Percentiles rank a stretch among this genome's conserved stretches.
phyloP scores from a whole-genome alignment of 1,140 invertebrate genomes.

The Apis dorsata region DNA sequence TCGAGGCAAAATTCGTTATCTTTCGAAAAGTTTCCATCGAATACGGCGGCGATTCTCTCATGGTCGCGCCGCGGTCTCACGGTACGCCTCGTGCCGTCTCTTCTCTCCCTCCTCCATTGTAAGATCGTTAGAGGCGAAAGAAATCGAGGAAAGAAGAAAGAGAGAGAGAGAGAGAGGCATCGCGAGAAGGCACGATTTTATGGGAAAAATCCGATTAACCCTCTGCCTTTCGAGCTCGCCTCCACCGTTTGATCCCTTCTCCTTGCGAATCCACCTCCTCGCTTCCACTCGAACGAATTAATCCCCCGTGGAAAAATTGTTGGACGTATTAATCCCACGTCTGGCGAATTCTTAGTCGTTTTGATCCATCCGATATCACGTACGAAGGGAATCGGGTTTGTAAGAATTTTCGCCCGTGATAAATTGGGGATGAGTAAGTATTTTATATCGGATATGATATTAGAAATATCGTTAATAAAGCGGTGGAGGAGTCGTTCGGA shows the following conservation, averaged over 20 bases:
- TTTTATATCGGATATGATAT: no score
- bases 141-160: slow-evolving; percentile 31
- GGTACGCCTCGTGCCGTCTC: background rate
- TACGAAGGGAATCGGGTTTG: background rate
- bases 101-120: slow-evolving; percentile 42
- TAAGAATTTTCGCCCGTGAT: no score
- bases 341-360: slow-evolving; percentile 11
- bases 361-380: background rate
- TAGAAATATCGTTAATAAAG: no score
- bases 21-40: slow-evolving; percentile 42
- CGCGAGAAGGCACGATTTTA: slow-evolving; percentile 59
- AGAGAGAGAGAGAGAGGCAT: background rate
- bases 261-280: background rate
- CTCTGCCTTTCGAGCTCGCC: slow-evolving; percentile 21
- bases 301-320: slow-evolving; percentile 60
- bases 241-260: slow-evolving; percentile 11
- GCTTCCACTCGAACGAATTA: slow-evolving; percentile 47
- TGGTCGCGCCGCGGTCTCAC: background rate
- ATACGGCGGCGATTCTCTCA: slow-evolving; percentile 1
- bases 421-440: no score
- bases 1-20: slow-evolving; percentile 36
- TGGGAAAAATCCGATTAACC: slow-evolving; percentile 64
- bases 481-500: no score
- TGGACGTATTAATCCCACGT: slow-evolving; percentile 46
- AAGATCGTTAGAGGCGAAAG: slow-evolving; percentile 51